Conservation (phyloP, 2,797 vertebrate species). For the Rhabdomys pumilio region DNA sequence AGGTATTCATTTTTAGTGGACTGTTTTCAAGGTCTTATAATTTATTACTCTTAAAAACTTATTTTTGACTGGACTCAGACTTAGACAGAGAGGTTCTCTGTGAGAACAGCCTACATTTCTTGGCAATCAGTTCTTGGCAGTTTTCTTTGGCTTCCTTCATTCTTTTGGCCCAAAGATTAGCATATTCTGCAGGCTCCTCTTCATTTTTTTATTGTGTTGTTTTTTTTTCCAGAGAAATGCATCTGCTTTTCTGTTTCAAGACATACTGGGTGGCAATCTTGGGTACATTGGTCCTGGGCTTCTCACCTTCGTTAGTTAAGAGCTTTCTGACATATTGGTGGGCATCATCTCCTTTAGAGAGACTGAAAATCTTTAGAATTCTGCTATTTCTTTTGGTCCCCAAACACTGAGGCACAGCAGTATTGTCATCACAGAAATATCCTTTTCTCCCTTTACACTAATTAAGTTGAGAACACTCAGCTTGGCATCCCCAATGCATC, state of each 20-base stretch:
- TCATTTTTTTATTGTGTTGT: neutral
- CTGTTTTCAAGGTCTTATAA: neutral
- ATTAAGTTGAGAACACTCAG: neutral
- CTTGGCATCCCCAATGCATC: neutral
- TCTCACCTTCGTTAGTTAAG: neutral
- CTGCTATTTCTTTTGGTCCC: neutral
- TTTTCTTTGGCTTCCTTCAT: neutral
- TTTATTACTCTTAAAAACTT: neutral
- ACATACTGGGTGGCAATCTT: no score
- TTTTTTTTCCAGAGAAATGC: neutral
- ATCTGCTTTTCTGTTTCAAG: neutral
- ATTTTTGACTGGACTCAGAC: neutral
- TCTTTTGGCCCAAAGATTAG: neutral
- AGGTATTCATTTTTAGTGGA: constrained; percentile 18
- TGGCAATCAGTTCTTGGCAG: neutral
- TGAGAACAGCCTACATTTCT: neutral
- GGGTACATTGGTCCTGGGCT: neutral
- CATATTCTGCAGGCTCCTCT: neutral
- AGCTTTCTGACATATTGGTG: neutral
- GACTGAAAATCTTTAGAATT: neutral
- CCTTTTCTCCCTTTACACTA: neutral
- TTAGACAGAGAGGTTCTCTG: neutral
- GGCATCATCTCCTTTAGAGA: neutral
- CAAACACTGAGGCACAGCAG: neutral
- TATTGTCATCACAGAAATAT: neutral